Evolutionary conservation across 2,797 vertebrate species (phyloP), one percentile per base, ranked within the genome.

Genomic region (Limnodromus scolopaceus): DNA sequence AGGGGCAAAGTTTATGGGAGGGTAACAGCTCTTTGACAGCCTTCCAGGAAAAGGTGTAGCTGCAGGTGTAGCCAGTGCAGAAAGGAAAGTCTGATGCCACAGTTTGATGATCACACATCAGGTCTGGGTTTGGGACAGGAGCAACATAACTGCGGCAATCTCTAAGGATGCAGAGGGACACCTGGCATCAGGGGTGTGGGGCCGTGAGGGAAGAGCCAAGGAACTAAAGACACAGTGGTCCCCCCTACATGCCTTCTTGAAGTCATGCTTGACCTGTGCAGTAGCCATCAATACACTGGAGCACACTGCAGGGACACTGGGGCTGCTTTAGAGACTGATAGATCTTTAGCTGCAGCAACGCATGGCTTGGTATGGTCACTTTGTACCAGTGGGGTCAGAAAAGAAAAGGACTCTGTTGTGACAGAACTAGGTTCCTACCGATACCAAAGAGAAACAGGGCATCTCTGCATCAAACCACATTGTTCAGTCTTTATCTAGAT

Each of bases 171-270:
- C n/a, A 84, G 45, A 60, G 23, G 38, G 45, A 80, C 49, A 18
- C 10, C 11, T n/a, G 55, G n/a, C 11, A 69, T 46, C 51, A 61
- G 8, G 28, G 28, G 1, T 10, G 11, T 34, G 74, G 1, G 10
- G 25, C 61, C n/a, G 18, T 1, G 0, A 19, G 4, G 10, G 11
- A 22, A 81, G n/a, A 70, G 39, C 28, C 34, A 70, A 77, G 46
- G 23, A 54, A 5, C 27, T 58, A 32, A 58, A 46, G 46, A 23
- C 16, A 61, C 23, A 10, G 20, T n/a, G 30, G 22, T 30, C 9
- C 24, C 30, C 30, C 0, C 4, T 1, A 1, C 25, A 38, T 57
- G 38, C 28, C 48, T 71, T 58, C 3, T 2, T 2, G 12, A 54
- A 46, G 46, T 58, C 9, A 1, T 17, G 20, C 13, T 9, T 48